These are phyloP conservation scores for Drosophila lowei DNA, from an alignment of 1,140 invertebrate genomes.

Conservation along the genomic window DNA sequence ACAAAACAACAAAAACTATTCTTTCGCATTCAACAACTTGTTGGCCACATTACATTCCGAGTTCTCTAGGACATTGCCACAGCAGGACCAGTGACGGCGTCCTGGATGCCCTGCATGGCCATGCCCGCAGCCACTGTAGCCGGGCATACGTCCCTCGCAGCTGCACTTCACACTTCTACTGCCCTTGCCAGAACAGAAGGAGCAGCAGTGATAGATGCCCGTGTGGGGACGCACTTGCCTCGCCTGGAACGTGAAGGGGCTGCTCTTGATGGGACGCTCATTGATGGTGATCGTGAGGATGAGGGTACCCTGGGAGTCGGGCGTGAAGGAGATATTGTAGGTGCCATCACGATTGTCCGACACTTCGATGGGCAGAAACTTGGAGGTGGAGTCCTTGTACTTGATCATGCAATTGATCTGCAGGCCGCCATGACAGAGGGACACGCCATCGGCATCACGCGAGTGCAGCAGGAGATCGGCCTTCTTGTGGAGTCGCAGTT, in stretches of 20 bases:
- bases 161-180: conserved; percentile 87
- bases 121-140: conserved; percentile 91
- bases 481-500: conserved; percentile 83
- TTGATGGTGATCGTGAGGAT: conserved; percentile 86
- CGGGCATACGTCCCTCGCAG: conserved; percentile 88
- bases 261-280: conserved; percentile 86
- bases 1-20: no score
- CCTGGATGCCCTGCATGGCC: conserved; percentile 91
- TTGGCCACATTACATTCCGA: conserved; percentile 84
- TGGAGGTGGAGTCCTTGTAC: conserved; percentile 79
- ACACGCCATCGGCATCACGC: conserved; percentile 84
- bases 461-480: conserved; percentile 84
- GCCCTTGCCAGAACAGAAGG: conserved; percentile 91
- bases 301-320: conserved; percentile 85
- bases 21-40: conserved; percentile 60
- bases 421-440: conserved; percentile 84
- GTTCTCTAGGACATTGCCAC: conserved; percentile 86
- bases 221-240: conserved; percentile 85
- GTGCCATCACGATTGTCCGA: conserved; percentile 86
- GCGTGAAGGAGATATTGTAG: conserved; percentile 85
- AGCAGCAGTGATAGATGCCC: conserved; percentile 90
- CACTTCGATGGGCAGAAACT: conserved; percentile 83
- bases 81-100: conserved; percentile 91
- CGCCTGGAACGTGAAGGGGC: conserved; percentile 85
- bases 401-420: conserved; percentile 82